Evolutionary conservation across 1,140 invertebrate genomes (phyloP).

Genomic region (Calephelis virginiensis): DNA sequence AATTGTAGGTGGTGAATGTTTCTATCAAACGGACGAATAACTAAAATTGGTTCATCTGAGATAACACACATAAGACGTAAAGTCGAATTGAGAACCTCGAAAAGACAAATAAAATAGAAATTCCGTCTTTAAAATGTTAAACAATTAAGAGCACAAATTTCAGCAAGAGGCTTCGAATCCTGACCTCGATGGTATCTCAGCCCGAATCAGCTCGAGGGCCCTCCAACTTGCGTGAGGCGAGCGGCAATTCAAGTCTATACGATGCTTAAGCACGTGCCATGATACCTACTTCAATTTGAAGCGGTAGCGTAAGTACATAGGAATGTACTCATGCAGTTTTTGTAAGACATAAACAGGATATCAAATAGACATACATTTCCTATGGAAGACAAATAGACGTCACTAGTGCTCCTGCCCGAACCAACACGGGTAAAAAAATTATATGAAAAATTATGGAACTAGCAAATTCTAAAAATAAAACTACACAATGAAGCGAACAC

Average conservation of each 20-base stretch:
- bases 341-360: not conserved
- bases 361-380: no score
- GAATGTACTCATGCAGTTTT: not conserved
- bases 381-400: no score
- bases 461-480: no score
- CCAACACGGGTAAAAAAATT: no score
- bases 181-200: slow-evolving; percentile 22
- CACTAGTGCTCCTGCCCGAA: not conserved
- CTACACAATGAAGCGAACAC: no score
- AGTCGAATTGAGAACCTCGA: no score
- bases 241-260: slow-evolving; percentile 21
- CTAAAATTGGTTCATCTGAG: no score
- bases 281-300: slow-evolving; percentile 17
- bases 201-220: slow-evolving; percentile 19
- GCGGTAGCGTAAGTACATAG: not conserved
- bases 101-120: no score
- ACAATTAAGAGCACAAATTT: slow-evolving; percentile 4
- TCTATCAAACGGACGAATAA: no score
- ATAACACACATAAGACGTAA: no score
- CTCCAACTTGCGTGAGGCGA: slow-evolving; percentile 18
- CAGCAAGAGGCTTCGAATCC: not conserved
- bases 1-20: no score
- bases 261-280: slow-evolving; percentile 25
- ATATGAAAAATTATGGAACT: no score
- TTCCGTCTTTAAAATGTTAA: not conserved